Conservation (phyloP, 2,113 vertebrate species). For the Phoxinus phoxinus region DNA sequence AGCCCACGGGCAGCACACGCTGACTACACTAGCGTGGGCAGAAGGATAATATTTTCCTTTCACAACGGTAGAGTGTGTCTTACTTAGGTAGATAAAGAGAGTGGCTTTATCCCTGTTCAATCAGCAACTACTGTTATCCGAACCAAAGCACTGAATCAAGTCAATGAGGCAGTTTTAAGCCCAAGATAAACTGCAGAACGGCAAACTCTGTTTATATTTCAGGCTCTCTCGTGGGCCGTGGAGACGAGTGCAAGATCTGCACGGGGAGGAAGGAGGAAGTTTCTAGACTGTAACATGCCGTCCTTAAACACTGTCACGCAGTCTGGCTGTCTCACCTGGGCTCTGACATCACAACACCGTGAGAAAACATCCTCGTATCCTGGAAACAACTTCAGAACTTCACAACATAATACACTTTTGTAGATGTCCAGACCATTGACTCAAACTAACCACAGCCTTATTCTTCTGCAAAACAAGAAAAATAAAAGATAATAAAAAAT, state of each 20-base stretch:
- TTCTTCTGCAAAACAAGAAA: background rate
- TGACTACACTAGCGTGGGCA: constrained; percentile 40
- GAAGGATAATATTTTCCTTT: constrained; percentile 48
- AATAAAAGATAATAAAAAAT: too few relatives aligned
- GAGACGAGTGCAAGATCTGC: constrained; percentile 13
- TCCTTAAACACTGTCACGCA: constrained; percentile 25
- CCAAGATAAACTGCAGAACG: constrained; percentile 56
- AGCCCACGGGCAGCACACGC: constrained; percentile 13
- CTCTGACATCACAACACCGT: constrained; percentile 38
- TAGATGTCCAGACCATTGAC: background rate
- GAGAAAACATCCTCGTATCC: constrained; percentile 2
- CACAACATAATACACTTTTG: background rate
- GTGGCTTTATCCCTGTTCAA: constrained; percentile 39
- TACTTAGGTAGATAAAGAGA: constrained; percentile 20
- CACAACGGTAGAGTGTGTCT: constrained; percentile 14
- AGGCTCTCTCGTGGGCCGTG: constrained; percentile 28
- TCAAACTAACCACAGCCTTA: background rate
- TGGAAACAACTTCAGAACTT: constrained; percentile 20
- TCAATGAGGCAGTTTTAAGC: constrained; percentile 49
- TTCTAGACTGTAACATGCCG: constrained; percentile 38
- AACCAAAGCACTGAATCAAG: constrained; percentile 51
- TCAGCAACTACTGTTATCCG: constrained; percentile 45
- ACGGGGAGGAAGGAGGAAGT: constrained; percentile 8
- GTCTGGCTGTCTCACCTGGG: constrained; percentile 13
- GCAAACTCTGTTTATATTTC: constrained; percentile 49